A percentile compares a stretch with the other conserved stretches of the same genome.
Evolutionary conservation across 2,113 vertebrate species (phyloP).

Genomic region (Oceanodroma tethys): DNA sequence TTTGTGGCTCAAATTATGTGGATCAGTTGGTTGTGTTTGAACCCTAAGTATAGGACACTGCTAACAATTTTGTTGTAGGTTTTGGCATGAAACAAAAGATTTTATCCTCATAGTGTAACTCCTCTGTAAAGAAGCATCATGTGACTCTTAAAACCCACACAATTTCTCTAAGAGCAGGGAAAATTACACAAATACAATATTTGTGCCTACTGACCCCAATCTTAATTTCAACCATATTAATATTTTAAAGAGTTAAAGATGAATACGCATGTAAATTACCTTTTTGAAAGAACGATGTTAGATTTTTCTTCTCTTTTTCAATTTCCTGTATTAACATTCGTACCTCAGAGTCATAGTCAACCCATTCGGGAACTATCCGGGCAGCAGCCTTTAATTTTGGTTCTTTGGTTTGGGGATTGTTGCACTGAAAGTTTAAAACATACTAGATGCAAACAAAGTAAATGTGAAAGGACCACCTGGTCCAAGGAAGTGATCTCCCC

Average conservation of each 20-base stretch:
- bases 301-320: constrained; percentile 62
- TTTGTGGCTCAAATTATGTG: background rate
- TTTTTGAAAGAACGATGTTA: background rate
- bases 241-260: background rate
- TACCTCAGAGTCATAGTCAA: constrained; percentile 87
- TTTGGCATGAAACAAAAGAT: background rate
- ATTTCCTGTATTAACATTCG: constrained; percentile 75
- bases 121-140: background rate
- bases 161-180: background rate
- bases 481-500: background rate
- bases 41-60: background rate
- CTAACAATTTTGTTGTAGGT: background rate
- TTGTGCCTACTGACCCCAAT: background rate
- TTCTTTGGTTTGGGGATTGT: constrained; percentile 98
- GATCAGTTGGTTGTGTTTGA: background rate
- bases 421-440: constrained; percentile 81
- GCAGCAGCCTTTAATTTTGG: constrained; percentile 91
- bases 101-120: background rate
- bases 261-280: background rate
- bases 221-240: background rate
- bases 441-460: background rate
- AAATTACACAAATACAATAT: background rate
- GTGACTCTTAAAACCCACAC: background rate
- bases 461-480: background rate
- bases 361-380: constrained; percentile 93